Evolutionary conservation across 2,113 vertebrate genomes (phyloP).

Genomic region (Eidolon helvum): DNA sequence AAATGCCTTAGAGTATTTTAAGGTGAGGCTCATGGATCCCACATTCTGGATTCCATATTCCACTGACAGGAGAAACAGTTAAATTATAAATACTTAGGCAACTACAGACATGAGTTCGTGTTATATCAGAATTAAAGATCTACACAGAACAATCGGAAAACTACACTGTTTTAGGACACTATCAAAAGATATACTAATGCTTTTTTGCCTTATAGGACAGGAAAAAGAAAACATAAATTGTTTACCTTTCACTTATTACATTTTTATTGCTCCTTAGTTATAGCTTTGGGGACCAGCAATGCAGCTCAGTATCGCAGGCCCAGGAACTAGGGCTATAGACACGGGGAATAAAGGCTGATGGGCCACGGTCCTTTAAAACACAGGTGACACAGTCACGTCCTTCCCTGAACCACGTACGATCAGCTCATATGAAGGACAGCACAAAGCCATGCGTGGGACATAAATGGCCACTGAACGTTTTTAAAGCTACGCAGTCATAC

Average conservation of each 20-base stretch:
- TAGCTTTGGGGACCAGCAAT: not conserved
- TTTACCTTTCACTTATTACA: not conserved
- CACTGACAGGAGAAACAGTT: not conserved
- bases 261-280: not conserved
- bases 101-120: not conserved
- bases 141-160: not conserved
- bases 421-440: not conserved
- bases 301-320: not conserved
- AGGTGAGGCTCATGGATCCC: not conserved
- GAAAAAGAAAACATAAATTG: not conserved
- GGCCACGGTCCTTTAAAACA: not conserved
- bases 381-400: not conserved
- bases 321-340: not conserved
- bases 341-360: not conserved
- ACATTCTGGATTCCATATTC: constrained; percentile 15
- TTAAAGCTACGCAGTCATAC: not conserved
- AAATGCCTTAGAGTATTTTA: not conserved
- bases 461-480: not conserved
- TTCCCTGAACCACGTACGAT: not conserved
- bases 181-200: not conserved
- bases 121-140: not conserved
- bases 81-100: not conserved
- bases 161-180: not conserved
- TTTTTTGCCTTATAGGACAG: not conserved
- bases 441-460: not conserved